Percentiles rank a stretch among this genome's conserved stretches.
Conservation (phyloP, 2,888 invertebrate species). For the Spilarctia lutea region DNA sequence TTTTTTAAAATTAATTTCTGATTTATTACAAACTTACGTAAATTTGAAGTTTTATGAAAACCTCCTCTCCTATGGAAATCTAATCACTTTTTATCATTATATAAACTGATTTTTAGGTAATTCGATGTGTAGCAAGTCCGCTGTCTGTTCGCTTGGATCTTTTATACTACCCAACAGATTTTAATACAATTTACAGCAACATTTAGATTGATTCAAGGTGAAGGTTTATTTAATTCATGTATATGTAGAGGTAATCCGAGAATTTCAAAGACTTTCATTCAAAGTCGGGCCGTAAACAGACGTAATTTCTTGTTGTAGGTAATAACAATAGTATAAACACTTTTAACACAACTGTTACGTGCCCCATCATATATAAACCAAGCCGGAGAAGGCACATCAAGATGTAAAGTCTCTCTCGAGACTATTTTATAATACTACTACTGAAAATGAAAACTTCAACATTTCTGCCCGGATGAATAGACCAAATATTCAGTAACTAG, state of each 20-base stretch:
- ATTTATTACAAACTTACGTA: background rate
- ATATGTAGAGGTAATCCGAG: no score
- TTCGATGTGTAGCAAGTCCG: background rate
- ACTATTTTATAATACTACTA: background rate
- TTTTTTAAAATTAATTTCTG: background rate
- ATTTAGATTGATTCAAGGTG: no score
- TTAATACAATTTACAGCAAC: no score
- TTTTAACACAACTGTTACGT: background rate
- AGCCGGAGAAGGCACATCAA: background rate
- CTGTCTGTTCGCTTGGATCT: no score
- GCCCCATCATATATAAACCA: background rate
- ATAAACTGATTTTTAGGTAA: background rate
- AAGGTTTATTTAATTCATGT: no score
- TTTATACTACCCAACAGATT: no score
- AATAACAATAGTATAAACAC: background rate
- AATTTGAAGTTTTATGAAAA: background rate
- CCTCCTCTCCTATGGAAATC: background rate
- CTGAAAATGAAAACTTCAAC: background rate
- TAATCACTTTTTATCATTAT: background rate
- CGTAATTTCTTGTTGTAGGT: background rate
- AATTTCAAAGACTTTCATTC: no score
- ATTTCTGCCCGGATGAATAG: no score
- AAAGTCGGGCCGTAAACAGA: background rate
- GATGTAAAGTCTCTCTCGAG: background rate
- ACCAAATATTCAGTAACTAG: no score